These are phyloP conservation scores for Microctonus hyperodae DNA, from an alignment of 2,888 invertebrate genomes.

Conservation along the genomic window DNA sequence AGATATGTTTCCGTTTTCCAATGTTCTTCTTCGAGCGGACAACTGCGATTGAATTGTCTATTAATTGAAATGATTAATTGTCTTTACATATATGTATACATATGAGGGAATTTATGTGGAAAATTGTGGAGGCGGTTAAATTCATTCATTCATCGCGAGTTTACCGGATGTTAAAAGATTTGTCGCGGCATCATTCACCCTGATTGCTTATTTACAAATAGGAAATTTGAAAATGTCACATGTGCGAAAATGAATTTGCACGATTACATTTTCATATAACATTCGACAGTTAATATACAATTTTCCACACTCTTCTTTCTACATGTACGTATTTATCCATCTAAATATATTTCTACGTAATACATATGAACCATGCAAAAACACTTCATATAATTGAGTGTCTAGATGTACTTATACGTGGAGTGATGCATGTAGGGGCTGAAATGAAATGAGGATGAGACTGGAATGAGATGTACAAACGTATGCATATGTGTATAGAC, in stretches of 20 bases:
- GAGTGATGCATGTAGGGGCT: constrained; percentile 28
- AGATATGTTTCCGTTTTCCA: constrained; percentile 47
- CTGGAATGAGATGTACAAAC: constrained; percentile 23
- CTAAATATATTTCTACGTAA: neutral
- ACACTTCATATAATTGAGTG: neutral
- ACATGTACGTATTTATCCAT: no score
- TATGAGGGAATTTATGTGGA: neutral
- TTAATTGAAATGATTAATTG: constrained; percentile 64
- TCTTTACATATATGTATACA: constrained; percentile 54
- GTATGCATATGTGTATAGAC: no score
- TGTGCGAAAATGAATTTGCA: neutral
- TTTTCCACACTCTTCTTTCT: neutral
- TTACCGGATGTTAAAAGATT: constrained; percentile 37
- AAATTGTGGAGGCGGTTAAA: constrained; percentile 7
- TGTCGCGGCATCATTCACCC: constrained; percentile 36
- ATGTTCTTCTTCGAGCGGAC: constrained; percentile 45
- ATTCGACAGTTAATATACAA: constrained; percentile 19
- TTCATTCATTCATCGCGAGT: constrained; percentile 24
- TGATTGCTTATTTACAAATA: constrained; percentile 65
- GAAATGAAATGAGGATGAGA: constrained; percentile 34
- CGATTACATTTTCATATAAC: neutral
- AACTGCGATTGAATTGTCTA: constrained; percentile 58
- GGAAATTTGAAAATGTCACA: constrained; percentile 62
- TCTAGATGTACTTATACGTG: neutral
- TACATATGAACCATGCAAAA: no score